phyloP scores from a whole-genome alignment of 2,113 vertebrate genomes.

The Sinocyclocheilus anshuiensis region DNA sequence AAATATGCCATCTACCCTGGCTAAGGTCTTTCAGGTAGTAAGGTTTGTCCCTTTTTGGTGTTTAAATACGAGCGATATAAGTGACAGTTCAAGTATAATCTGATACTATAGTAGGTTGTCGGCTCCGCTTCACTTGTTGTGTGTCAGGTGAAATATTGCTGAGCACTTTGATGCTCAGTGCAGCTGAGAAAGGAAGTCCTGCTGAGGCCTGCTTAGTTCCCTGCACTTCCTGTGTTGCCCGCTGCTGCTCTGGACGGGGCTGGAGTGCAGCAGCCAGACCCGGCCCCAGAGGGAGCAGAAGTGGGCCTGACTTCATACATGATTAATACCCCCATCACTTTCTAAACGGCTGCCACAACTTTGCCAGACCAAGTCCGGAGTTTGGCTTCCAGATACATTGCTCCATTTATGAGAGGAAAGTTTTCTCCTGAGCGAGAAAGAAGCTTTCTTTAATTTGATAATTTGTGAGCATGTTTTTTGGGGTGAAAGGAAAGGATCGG shows the following conservation, averaged over 20 bases:
- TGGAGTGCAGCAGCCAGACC: conserved; percentile 42
- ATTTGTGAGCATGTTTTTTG: conserved; percentile 74
- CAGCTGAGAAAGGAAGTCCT: conserved; percentile 56
- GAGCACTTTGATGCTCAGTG: conserved; percentile 50
- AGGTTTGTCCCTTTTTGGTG: neutral
- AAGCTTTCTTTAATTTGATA: conserved; percentile 82
- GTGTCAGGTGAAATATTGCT: conserved; percentile 68
- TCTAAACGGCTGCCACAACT: conserved; percentile 73
- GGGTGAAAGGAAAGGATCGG: conserved; percentile 78
- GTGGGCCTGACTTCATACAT: conserved; percentile 76
- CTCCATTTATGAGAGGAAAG: conserved; percentile 69
- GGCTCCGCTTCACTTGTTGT: neutral
- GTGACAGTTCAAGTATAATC: neutral
- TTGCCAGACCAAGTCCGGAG: conserved; percentile 70
- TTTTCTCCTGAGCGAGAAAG: conserved; percentile 63
- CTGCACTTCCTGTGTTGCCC: conserved; percentile 66
- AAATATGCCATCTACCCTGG: neutral
- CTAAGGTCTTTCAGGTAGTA: neutral
- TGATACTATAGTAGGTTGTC: neutral
- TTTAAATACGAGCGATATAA: neutral
- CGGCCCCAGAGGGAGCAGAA: conserved; percentile 64
- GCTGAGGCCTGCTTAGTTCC: conserved; percentile 27
- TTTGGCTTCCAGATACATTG: conserved; percentile 73
- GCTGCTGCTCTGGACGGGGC: conserved; percentile 55
- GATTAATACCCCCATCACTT: conserved; percentile 83